A percentile compares a stretch with the other conserved stretches of the same genome.
Evolutionary conservation across 2,113 vertebrate genomes (phyloP).

Genomic region (Larimichthys polyactis): DNA sequence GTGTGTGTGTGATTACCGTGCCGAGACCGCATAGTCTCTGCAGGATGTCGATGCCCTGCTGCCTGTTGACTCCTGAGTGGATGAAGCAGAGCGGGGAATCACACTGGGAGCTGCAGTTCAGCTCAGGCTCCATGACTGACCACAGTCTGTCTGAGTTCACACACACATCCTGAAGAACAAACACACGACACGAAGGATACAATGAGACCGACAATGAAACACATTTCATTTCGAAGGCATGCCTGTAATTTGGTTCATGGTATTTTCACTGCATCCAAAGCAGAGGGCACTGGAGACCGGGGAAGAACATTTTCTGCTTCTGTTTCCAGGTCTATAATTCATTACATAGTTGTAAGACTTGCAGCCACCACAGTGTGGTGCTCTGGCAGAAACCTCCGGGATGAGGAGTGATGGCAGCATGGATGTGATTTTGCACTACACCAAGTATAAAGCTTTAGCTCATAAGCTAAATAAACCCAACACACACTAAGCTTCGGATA

Average conservation of each 20-base stretch:
- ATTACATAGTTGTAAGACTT: conserved; percentile 30
- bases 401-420: not conserved
- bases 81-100: conserved; percentile 81
- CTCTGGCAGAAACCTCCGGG: conserved; percentile 45
- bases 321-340: conserved; percentile 7
- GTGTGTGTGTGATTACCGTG: conserved; percentile 82
- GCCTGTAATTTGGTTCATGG: not conserved
- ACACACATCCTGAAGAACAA: conserved; percentile 63
- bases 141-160: conserved; percentile 62
- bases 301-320: not conserved
- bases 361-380: conserved; percentile 69
- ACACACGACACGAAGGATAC: not conserved
- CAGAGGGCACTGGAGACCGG: not conserved
- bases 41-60: conserved; percentile 81
- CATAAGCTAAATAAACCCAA: not conserved
- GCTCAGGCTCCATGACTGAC: conserved; percentile 87
- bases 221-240: too few species aligned
- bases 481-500: not conserved
- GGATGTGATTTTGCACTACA: not conserved
- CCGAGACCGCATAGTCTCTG: conserved; percentile 89
- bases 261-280: not conserved
- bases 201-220: conserved; percentile 5
- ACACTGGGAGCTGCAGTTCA: conserved; percentile 93
- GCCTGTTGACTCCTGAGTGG: conserved; percentile 78
- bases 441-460: not conserved